Evolutionary conservation across 1,140 invertebrate genomes (phyloP).

Genomic region (Bradynema listronoti): DNA sequence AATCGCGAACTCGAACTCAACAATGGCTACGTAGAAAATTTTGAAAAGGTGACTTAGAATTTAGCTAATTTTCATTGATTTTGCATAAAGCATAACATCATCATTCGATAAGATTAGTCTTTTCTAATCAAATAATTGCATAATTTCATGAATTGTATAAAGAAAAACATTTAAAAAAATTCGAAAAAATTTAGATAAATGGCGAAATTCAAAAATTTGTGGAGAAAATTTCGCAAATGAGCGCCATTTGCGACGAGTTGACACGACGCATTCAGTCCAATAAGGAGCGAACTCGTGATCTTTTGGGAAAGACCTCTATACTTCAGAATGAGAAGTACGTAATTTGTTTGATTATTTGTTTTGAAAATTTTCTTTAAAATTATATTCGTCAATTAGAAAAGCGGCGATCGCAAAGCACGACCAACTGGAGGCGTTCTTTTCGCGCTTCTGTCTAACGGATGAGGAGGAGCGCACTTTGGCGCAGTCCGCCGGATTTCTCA

Average conservation of each 20-base stretch:
- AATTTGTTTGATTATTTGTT: slow-evolving; percentile 2
- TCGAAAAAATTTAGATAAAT: slow-evolving; percentile 44
- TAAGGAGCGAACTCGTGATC: slow-evolving; percentile 50
- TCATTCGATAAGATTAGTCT: not conserved
- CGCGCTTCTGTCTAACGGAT: slow-evolving; percentile 49
- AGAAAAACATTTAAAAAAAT: not conserved
- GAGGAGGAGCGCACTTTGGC: slow-evolving; percentile 37
- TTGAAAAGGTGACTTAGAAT: slow-evolving; percentile 44
- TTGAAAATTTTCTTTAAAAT: slow-evolving; percentile 17
- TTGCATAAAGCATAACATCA: not conserved
- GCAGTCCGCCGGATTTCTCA: slow-evolving; percentile 1
- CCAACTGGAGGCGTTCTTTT: slow-evolving; percentile 47
- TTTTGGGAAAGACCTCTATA: slow-evolving; percentile 45
- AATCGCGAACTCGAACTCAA: slow-evolving; percentile 50
- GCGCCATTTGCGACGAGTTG: slow-evolving; percentile 48
- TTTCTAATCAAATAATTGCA: not conserved
- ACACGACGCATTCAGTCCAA: slow-evolving; percentile 53
- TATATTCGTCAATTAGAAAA: slow-evolving; percentile 19
- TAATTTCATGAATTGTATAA: not conserved
- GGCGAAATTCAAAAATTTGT: slow-evolving; percentile 46
- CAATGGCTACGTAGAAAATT: slow-evolving; percentile 41
- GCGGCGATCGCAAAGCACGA: slow-evolving; percentile 44
- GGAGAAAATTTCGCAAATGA: slow-evolving; percentile 49
- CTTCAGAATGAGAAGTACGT: slow-evolving; percentile 50
- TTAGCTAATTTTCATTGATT: not conserved